phyloP scores from a whole-genome alignment of 2,113 vertebrate species.

The Collichthys lucidus region DNA sequence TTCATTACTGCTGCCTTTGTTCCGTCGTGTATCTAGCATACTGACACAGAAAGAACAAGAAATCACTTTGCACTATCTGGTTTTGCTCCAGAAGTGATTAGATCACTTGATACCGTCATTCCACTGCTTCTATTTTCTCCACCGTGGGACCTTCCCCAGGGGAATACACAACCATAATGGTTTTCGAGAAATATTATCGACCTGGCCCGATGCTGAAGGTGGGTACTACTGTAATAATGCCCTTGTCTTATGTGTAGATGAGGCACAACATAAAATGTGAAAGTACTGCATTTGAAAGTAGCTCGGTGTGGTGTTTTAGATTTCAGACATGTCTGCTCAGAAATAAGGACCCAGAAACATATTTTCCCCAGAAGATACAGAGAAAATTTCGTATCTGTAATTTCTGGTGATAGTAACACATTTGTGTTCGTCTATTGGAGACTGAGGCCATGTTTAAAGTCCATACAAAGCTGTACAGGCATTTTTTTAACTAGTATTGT shows the following conservation, averaged over 20 bases:
- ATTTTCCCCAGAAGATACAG: not conserved
- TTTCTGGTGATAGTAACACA: not conserved
- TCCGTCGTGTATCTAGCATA: slow-evolving; percentile 38
- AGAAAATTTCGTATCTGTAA: not conserved
- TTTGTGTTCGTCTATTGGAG: not conserved
- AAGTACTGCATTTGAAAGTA: slow-evolving; percentile 48
- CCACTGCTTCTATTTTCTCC: slow-evolving; percentile 69
- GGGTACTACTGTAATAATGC: slow-evolving; percentile 55
- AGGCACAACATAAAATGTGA: slow-evolving; percentile 32
- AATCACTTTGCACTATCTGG: slow-evolving; percentile 69
- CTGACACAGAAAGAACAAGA: slow-evolving; percentile 59
- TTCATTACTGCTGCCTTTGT: slow-evolving; percentile 63
- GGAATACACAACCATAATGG: slow-evolving; percentile 73
- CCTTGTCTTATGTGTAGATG: slow-evolving; percentile 48
- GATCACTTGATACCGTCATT: slow-evolving; percentile 72
- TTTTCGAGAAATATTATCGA: slow-evolving; percentile 81
- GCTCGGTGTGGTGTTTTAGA: slow-evolving; percentile 17
- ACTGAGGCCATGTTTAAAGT: not conserved
- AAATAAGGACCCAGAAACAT: not conserved
- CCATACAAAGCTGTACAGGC: not conserved
- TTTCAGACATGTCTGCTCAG: slow-evolving; percentile 1
- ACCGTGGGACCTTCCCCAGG: slow-evolving; percentile 45
- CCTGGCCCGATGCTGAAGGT: slow-evolving; percentile 59
- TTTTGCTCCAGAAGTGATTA: slow-evolving; percentile 71
- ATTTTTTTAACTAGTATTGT: not conserved